Evolutionary conservation across 2,113 vertebrate genomes (phyloP).

Genomic region (Nothoprocta pentlandii): DNA sequence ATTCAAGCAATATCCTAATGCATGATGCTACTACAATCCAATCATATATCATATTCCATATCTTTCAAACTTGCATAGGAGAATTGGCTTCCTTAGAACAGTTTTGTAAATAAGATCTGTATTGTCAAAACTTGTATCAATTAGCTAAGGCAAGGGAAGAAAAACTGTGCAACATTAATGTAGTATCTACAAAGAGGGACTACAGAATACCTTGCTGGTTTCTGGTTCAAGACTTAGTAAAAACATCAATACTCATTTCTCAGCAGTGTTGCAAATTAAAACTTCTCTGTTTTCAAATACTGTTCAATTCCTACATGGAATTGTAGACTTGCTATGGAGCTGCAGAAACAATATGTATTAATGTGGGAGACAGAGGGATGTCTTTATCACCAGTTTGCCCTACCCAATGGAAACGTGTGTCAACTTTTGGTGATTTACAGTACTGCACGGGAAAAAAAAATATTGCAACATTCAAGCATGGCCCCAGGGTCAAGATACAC

Average conservation of each 20-base stretch:
- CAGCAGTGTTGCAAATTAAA: neutral
- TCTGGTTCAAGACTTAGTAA: constrained; percentile 15
- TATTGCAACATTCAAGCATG: neutral
- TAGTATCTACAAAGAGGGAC: neutral
- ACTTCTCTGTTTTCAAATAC: neutral
- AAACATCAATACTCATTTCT: constrained; percentile 2
- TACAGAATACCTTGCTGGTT: neutral
- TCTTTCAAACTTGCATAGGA: neutral
- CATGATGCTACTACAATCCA: neutral
- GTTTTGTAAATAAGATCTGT: neutral
- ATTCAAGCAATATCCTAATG: neutral
- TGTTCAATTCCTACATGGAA: neutral
- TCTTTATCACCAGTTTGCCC: neutral
- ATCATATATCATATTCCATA: neutral
- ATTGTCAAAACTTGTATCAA: neutral
- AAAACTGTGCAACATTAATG: neutral
- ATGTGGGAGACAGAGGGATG: neutral
- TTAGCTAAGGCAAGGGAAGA: neutral
- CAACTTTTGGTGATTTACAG: neutral
- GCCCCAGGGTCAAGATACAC: neutral
- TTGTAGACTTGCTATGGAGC: neutral
- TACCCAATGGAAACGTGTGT: neutral
- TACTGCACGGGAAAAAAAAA: neutral
- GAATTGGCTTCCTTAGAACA: neutral
- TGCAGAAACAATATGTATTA: neutral